Evolutionary conservation across 2,797 vertebrate species (phyloP).

Genomic region (Sebastes kiyomatsui): DNA sequence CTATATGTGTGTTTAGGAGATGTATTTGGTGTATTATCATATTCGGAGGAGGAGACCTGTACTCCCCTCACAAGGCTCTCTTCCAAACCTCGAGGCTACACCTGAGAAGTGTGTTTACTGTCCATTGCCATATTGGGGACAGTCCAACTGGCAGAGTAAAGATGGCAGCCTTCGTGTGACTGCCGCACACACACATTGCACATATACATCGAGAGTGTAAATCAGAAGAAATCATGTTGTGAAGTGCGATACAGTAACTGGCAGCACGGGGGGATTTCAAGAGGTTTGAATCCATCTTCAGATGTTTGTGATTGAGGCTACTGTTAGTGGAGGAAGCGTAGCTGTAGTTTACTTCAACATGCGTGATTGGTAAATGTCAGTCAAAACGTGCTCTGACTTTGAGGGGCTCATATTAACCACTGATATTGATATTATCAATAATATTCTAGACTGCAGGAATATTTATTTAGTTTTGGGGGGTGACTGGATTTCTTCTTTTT

Average conservation of each 20-base stretch:
- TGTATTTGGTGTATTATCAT: neutral
- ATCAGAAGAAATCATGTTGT: constrained; percentile 29
- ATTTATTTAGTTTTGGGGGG: neutral
- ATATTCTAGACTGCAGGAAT: neutral
- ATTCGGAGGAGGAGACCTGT: constrained; percentile 27
- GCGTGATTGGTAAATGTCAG: neutral
- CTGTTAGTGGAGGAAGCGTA: neutral
- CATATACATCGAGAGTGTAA: constrained; percentile 32
- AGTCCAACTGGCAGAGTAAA: constrained; percentile 58
- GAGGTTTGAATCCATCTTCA: constrained; percentile 9
- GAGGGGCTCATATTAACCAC: neutral
- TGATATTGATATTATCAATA: neutral
- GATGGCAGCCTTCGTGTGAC: constrained; percentile 7
- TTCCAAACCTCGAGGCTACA: constrained; percentile 50
- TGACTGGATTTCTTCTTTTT: neutral
- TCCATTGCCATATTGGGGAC: constrained; percentile 50
- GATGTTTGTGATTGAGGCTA: neutral
- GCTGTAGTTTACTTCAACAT: neutral
- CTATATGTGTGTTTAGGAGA: neutral
- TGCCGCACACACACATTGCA: neutral
- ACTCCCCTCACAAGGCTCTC: constrained; percentile 23
- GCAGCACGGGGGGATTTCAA: neutral
- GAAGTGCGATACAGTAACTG: neutral
- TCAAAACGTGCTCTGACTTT: neutral
- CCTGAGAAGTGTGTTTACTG: constrained; percentile 39